Evolutionary conservation across 2,888 invertebrate genomes (phyloP).

Genomic region (Euplagia quadripunctaria): DNA sequence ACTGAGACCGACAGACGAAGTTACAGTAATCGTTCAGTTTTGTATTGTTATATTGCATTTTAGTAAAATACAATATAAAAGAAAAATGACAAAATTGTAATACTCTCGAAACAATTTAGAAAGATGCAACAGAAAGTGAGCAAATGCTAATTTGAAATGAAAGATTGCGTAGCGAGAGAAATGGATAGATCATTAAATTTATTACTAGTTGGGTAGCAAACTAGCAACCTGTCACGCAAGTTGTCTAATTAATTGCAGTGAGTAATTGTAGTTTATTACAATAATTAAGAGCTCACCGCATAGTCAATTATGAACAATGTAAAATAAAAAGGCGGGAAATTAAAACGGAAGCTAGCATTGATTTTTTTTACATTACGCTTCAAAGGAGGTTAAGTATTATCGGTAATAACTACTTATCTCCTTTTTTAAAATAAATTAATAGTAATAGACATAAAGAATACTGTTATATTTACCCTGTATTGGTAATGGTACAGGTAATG

Average conservation of each 20-base stretch:
- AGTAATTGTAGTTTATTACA: neutral
- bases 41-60: conserved; percentile 42
- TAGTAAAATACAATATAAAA: conserved; percentile 22
- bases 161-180: conserved; percentile 29
- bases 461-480: neutral
- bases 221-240: conserved; percentile 15
- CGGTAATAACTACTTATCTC: neutral
- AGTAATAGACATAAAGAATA: neutral
- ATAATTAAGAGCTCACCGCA: neutral
- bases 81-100: neutral
- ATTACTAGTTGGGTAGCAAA: neutral
- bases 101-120: conserved; percentile 14
- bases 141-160: conserved; percentile 31
- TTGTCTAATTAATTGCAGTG: neutral
- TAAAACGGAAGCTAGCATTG: neutral
- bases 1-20: conserved; percentile 58
- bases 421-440: neutral
- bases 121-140: conserved; percentile 37
- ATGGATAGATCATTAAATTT: conserved; percentile 21
- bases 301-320: neutral
- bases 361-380: neutral
- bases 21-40: conserved; percentile 59
- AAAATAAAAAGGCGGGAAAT: neutral
- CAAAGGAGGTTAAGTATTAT: neutral
- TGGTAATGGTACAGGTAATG: neutral